These are phyloP conservation scores for Chelonia mydas DNA, from an alignment of 2,797 vertebrate genomes.

Conservation along the genomic window DNA sequence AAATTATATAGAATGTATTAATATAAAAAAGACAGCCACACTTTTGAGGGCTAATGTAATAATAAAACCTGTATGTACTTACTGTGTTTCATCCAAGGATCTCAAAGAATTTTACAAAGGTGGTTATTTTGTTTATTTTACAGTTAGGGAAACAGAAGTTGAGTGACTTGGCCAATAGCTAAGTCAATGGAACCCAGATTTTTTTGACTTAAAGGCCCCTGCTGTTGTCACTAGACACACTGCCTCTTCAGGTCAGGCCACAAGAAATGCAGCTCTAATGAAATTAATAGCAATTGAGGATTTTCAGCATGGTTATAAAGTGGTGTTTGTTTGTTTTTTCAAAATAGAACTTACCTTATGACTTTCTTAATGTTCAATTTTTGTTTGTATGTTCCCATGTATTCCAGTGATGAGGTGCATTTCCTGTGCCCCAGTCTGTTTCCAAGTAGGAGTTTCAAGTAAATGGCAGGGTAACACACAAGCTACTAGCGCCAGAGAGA, in stretches of 20 bases:
- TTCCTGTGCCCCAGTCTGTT: neutral
- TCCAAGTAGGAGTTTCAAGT: neutral
- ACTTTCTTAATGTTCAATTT: neutral
- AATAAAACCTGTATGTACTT: neutral
- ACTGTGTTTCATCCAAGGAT: neutral
- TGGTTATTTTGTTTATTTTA: accelerated
- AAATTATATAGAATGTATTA: neutral
- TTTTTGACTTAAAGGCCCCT: neutral
- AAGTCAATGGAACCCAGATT: neutral
- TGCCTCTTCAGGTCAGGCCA: neutral
- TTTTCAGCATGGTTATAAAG: neutral
- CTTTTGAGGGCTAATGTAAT: neutral
- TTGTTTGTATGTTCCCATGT: neutral
- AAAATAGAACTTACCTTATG: accelerated
- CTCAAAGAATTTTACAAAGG: neutral
- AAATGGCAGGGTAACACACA: neutral
- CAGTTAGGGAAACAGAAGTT: neutral
- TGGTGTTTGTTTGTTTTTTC: neutral
- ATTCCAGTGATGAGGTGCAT: neutral
- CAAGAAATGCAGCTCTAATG: neutral
- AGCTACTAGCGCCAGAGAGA: accelerated
- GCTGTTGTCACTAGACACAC: neutral
- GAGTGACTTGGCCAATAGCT: neutral
- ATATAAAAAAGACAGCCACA: neutral
- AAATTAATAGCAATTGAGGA: accelerated